Base-by-base conservation (phyloP, 2,888 invertebrate species). In the Empis livida region DNA sequence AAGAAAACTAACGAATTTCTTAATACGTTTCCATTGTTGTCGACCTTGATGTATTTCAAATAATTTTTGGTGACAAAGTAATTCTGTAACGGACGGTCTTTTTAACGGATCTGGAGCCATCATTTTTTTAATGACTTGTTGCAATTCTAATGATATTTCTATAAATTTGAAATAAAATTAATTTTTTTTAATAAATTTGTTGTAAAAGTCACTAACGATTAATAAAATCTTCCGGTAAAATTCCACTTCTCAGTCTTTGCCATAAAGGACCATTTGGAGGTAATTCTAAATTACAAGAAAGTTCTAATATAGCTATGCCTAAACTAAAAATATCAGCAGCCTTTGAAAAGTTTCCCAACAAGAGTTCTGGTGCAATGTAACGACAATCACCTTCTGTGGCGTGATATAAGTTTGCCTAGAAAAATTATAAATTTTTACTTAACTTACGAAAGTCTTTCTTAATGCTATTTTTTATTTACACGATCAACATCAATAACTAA, bases 291-390 rank as follows among this genome's bases (percentile, higher is more conserved):
- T 82, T 82, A 53, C 78, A 77, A 1, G 82, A 77, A 39, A 86
- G 60, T 61, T 87, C 85, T 44, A 87, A 62, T 51, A 84, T 73
- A 5, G 80, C 78, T 54, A 87, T 77, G 5, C 85, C 86, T 42
- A 88, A 65, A 57, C 83, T 80, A 61, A 83, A 84, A 41, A 86
- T 77, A 65, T 88, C 86, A 17, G 82, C 84, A 16, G 81, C 76
- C 55, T 79, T 77, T 3, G 79, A 76, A 60, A 82, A 81, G 37
- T 71, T 66, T 15, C 76, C 77, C 51, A 77, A 71, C 61, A 86
- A 68, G 16, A 84, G 71, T 69, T 87, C 86, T 23, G 79, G 76
- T 0, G 86, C 84, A 56, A 87, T 68, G 62, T 87, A 87, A 53
- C 81, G 79, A 1, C 81, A 77, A 65, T 87, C 87, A 1, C 86